phyloP scores from a whole-genome alignment of 2,888 invertebrate species.

The Fragum whitleyi region DNA sequence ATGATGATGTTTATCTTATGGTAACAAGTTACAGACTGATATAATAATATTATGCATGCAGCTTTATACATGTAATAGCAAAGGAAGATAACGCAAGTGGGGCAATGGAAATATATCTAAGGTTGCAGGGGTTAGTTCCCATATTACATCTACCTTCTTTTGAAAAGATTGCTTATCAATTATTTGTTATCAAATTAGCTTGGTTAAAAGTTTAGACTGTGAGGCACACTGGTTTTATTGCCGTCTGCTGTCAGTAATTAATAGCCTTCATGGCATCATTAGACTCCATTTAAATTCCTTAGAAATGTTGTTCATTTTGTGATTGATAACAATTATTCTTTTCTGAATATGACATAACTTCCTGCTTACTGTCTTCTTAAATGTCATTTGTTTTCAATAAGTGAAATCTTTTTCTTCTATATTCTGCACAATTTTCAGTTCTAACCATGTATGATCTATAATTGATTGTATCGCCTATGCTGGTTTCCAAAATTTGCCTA shows the following conservation, averaged over 20 bases:
- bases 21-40: too few relatives aligned
- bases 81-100: too few relatives aligned
- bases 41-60: too few relatives aligned
- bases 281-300: neutral
- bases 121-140: too few relatives aligned
- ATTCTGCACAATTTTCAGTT: neutral
- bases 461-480: neutral
- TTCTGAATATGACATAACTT: neutral
- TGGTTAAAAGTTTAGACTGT: neutral
- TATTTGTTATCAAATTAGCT: neutral
- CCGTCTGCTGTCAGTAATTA: neutral
- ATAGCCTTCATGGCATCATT: constrained; percentile 1
- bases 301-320: neutral
- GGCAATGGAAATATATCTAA: too few relatives aligned
- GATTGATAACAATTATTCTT: neutral
- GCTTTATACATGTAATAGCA: too few relatives aligned
- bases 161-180: neutral
- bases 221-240: neutral
- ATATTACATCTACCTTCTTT: neutral
- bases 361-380: neutral
- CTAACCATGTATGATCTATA: neutral
- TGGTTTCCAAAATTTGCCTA: constrained; percentile 19
- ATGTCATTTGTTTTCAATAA: neutral
- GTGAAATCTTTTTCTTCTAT: constrained; percentile 9
- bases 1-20: too few relatives aligned